Percentiles rank a stretch among this genome's conserved stretches.
These are phyloP conservation scores for Halcyon badia DNA, from an alignment of 2,797 vertebrate species.

Conservation along the genomic window DNA sequence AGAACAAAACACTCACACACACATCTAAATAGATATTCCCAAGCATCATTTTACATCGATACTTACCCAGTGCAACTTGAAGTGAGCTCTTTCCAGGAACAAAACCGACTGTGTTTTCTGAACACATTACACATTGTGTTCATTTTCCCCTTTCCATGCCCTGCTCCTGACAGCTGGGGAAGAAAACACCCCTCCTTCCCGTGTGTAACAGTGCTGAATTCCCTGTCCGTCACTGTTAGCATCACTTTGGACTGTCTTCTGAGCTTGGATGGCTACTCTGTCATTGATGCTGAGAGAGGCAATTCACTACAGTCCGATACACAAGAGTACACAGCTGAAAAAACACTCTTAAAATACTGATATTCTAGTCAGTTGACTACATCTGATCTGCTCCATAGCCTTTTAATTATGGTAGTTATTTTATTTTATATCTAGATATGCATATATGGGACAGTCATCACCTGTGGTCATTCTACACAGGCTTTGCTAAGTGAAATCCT, in stretches of 20 bases:
- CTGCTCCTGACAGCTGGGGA: neutral
- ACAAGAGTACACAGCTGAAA: neutral
- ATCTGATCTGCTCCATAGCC: neutral
- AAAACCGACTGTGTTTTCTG: neutral
- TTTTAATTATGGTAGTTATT: neutral
- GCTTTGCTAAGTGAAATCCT: neutral
- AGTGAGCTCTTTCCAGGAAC: neutral
- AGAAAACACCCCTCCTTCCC: neutral
- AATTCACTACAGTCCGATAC: neutral
- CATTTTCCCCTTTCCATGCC: neutral
- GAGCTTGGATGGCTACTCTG: neutral
- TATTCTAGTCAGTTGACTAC: neutral
- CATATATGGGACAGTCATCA: neutral
- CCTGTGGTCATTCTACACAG: neutral
- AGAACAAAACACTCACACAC: neutral
- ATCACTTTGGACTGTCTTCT: neutral
- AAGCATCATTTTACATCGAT: neutral
- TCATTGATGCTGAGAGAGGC: neutral
- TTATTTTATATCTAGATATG: neutral
- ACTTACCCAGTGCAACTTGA: neutral
- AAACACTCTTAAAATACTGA: neutral
- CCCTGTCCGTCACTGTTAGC: neutral
- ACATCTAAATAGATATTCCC: neutral
- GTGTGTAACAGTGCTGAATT: neutral
- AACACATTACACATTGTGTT: accelerated